Conservation (phyloP, 1,140 invertebrate species). For the Venturia canescens region DNA sequence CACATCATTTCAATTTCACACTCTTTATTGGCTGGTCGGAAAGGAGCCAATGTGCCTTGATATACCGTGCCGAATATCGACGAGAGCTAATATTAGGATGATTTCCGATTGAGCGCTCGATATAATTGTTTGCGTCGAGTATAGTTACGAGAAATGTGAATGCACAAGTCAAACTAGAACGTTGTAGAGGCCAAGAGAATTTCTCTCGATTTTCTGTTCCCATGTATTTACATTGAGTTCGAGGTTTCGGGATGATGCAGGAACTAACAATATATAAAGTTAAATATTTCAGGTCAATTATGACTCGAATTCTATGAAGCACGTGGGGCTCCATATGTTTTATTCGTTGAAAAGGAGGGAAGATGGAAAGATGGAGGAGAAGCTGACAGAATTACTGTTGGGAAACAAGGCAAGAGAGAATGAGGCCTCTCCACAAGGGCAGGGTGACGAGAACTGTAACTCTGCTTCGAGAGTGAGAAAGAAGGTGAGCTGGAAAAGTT, state of each 20-base stretch:
- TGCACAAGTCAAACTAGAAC: neutral
- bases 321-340: neutral
- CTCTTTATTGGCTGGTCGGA: neutral
- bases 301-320: constrained; percentile 5
- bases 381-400: neutral
- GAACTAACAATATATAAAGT: constrained; percentile 10
- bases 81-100: neutral
- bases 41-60: neutral
- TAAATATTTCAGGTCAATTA: constrained; percentile 38
- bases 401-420: constrained; percentile 7
- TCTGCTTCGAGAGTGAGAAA: neutral
- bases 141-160: neutral
- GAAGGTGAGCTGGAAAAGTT: constrained; percentile 13
- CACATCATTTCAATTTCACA: no score
- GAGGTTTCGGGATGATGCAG: neutral
- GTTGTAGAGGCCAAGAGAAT: neutral
- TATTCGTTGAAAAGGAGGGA: constrained; percentile 3
- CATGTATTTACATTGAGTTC: neutral
- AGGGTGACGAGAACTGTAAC: constrained; percentile 9
- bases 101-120: constrained; percentile 6
- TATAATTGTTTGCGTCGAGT: neutral
- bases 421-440: neutral
- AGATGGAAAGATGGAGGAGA: neutral
- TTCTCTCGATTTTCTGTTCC: neutral
- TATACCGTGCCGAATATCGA: neutral